Percentiles rank a stretch among this genome's conserved stretches.
Evolutionary conservation across 2,888 invertebrate genomes (phyloP).

Genomic region (Phyllotreta striolata): DNA sequence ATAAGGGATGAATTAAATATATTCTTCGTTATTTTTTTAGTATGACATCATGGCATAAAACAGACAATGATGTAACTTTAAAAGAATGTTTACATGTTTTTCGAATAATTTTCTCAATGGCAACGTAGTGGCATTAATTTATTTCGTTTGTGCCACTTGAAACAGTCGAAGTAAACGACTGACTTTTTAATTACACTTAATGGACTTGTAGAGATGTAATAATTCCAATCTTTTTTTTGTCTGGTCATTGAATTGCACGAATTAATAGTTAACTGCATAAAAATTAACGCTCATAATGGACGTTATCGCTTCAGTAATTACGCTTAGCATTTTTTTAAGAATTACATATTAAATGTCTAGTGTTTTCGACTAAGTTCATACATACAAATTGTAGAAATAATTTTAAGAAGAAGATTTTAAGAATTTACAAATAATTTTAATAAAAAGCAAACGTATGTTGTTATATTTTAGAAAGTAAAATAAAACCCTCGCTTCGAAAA

Average conservation of each 20-base stretch:
- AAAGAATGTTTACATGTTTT: constrained; percentile 27
- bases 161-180: constrained; percentile 36
- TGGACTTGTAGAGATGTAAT: constrained; percentile 34
- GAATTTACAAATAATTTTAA: no score
- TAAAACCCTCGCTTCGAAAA: not conserved
- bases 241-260: constrained; percentile 25
- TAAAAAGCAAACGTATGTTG: no score
- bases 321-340: not conserved
- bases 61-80: constrained; percentile 25
- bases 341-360: no score
- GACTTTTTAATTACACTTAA: constrained; percentile 41
- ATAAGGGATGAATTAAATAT: no score
- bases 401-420: no score
- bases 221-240: constrained; percentile 29
- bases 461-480: no score
- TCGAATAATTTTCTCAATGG: constrained; percentile 26
- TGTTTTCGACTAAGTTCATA: no score
- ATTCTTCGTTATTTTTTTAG: no score
- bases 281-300: constrained; percentile 17
- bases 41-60: not conserved
- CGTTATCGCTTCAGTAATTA: constrained; percentile 6
- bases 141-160: constrained; percentile 45
- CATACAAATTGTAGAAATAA: no score
- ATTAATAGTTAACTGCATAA: constrained; percentile 23
- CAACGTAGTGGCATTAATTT: constrained; percentile 37